A percentile compares a stretch with the other conserved stretches of the same genome.
phyloP scores from a whole-genome alignment of 2,888 invertebrate genomes.

The Gasteruption jaculator region DNA sequence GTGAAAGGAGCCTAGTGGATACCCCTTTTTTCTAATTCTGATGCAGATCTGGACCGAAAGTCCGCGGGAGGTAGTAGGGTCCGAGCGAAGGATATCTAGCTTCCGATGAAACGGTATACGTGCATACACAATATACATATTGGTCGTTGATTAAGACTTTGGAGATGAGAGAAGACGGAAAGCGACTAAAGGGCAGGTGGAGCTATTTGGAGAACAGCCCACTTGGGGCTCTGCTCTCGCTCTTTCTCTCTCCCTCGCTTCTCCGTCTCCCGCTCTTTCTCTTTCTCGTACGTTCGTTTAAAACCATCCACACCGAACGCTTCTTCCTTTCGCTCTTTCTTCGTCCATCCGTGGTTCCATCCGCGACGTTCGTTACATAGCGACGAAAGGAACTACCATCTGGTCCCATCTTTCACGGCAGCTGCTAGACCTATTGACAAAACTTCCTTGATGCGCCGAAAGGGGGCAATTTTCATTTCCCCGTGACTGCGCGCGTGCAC shows the following conservation, averaged over 20 bases:
- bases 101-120: too few relatives aligned
- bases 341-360: too few relatives aligned
- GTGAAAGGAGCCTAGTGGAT: too few relatives aligned
- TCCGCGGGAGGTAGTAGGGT: too few relatives aligned
- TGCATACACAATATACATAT: not conserved
- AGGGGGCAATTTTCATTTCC: too few relatives aligned
- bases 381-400: slow-evolving; percentile 26
- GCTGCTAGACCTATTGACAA: slow-evolving; percentile 29
- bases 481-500: too few relatives aligned
- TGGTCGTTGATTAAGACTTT: not conserved
- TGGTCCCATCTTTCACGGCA: slow-evolving; percentile 29
- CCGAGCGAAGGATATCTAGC: too few relatives aligned
- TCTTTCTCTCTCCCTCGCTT: slow-evolving; percentile 18
- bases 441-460: too few relatives aligned
- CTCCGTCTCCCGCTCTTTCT: slow-evolving; percentile 12
- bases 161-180: not conserved
- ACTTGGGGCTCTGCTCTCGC: slow-evolving; percentile 30
- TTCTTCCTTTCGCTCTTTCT: too few relatives aligned
- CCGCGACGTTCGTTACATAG: slow-evolving; percentile 22
- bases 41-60: too few relatives aligned
- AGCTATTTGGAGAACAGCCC: slow-evolving; percentile 48
- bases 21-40: too few relatives aligned
- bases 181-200: slow-evolving; percentile 41
- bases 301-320: slow-evolving; percentile 13
- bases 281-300: slow-evolving; percentile 12